phyloP scores from a whole-genome alignment of 2,797 vertebrate genomes.

The Hippocampus kuda region DNA sequence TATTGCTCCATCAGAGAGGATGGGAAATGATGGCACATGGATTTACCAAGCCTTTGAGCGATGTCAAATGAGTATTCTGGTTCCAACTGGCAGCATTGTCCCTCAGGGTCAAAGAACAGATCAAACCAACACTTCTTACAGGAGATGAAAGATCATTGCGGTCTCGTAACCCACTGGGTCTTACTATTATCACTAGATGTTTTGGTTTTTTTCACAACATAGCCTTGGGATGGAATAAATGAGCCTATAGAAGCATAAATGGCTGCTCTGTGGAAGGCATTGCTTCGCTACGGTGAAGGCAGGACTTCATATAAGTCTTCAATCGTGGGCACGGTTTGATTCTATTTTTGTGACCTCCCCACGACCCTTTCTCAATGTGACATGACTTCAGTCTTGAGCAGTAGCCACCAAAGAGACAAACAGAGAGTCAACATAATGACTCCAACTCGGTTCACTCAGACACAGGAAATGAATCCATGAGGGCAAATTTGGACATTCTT shows the following conservation, averaged over 20 bases:
- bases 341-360: conserved; percentile 41
- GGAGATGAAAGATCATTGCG: conserved; percentile 50
- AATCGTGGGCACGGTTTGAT: conserved; percentile 44
- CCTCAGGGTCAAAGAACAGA: conserved; percentile 52
- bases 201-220: conserved; percentile 62
- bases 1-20: conserved; percentile 14
- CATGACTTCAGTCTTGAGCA: conserved; percentile 30
- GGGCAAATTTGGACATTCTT: conserved; percentile 7
- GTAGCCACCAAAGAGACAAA: conserved; percentile 31
- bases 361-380: conserved; percentile 38
- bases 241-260: conserved; percentile 59
- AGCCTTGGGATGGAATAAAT: conserved; percentile 62
- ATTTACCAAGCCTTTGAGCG: conserved; percentile 48
- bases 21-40: conserved; percentile 35
- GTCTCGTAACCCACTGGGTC: conserved; percentile 55
- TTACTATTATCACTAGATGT: conserved; percentile 62
- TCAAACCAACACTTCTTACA: conserved; percentile 42
- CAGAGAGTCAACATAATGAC: conserved; percentile 14
- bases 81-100: conserved; percentile 48
- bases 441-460: conserved; percentile 24
- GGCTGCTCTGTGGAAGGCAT: conserved; percentile 43
- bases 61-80: conserved; percentile 55
- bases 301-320: conserved; percentile 45
- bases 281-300: conserved; percentile 42
- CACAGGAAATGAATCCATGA: conserved; percentile 30